Evolutionary conservation across 2,888 invertebrate genomes (phyloP).

Genomic region (Syritta pipiens): DNA sequence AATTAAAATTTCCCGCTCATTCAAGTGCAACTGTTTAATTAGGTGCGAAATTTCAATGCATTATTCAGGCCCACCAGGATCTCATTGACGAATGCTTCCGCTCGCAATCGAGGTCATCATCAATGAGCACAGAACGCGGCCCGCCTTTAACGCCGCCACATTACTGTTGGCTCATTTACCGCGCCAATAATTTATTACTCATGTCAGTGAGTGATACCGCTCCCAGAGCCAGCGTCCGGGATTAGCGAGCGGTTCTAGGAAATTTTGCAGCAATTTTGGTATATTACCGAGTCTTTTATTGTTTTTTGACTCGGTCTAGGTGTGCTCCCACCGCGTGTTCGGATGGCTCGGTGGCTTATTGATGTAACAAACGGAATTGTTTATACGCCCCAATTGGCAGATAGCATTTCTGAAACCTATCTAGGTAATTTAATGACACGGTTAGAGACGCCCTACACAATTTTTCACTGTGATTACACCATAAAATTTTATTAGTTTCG

Average conservation of each 20-base stretch:
- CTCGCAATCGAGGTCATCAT: not conserved
- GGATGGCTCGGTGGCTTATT: constrained; percentile 30
- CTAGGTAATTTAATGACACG: constrained; percentile 57
- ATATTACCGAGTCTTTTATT: constrained; percentile 34
- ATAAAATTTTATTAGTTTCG: constrained; percentile 59
- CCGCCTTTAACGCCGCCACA: no score
- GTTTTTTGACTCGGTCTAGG: no score
- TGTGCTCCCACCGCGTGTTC: not conserved
- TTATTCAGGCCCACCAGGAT: not conserved
- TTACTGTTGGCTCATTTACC: not conserved
- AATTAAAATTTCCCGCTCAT: not conserved
- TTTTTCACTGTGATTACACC: constrained; percentile 54
- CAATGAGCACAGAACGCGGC: no score
- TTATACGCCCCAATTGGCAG: constrained; percentile 29
- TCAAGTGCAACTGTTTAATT: not conserved
- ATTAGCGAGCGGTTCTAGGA: constrained; percentile 12
- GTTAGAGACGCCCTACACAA: constrained; percentile 47
- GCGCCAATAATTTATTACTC: constrained; percentile 7
- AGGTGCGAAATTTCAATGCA: not conserved
- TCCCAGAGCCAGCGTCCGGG: not conserved
- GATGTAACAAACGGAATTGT: constrained; percentile 58
- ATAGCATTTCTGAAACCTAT: constrained; percentile 30
- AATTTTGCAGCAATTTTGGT: constrained; percentile 27
- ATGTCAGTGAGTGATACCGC: not conserved
- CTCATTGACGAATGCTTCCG: no score